Percentiles rank a stretch among this genome's conserved stretches.
Evolutionary conservation across 2,888 invertebrate genomes (phyloP).

Genomic region (Rhorus exstirpatorius): DNA sequence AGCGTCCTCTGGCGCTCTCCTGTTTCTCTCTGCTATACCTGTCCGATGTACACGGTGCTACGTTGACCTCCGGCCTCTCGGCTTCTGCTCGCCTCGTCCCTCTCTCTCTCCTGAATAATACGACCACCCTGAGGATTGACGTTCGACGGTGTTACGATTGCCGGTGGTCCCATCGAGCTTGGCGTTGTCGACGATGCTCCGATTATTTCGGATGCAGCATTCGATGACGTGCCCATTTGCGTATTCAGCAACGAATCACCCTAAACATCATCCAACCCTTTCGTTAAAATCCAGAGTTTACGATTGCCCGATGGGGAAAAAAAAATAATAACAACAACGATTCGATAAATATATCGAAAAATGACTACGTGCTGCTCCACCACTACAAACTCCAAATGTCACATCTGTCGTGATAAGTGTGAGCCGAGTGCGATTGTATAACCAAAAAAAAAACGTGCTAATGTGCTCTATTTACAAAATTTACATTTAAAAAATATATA

Average conservation of each 20-base stretch:
- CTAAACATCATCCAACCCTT: conserved; percentile 71
- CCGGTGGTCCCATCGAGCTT: conserved; percentile 71
- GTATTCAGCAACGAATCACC: conserved; percentile 76
- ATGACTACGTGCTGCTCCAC: conserved; percentile 69
- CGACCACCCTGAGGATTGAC: conserved; percentile 80
- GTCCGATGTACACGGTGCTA: conserved; percentile 84
- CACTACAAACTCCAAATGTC: conserved; percentile 53
- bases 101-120: conserved; percentile 81
- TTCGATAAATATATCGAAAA: conserved; percentile 69
- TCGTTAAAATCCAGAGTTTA: conserved; percentile 17
- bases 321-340: not conserved
- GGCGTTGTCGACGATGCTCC: conserved; percentile 60
- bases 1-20: conserved; percentile 21
- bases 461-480: conserved; percentile 58
- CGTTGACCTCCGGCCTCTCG: conserved; percentile 82
- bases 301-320: not conserved
- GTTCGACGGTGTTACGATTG: conserved; percentile 77
- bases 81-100: conserved; percentile 81
- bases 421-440: conserved; percentile 64
- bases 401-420: conserved; percentile 53
- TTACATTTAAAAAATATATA: conserved; percentile 56
- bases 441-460: conserved; percentile 72
- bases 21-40: conserved; percentile 78
- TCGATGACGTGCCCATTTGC: conserved; percentile 72
- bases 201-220: conserved; percentile 53